Base-by-base conservation (phyloP, 1,140 invertebrate species). In the Ephestia elutella region DNA sequence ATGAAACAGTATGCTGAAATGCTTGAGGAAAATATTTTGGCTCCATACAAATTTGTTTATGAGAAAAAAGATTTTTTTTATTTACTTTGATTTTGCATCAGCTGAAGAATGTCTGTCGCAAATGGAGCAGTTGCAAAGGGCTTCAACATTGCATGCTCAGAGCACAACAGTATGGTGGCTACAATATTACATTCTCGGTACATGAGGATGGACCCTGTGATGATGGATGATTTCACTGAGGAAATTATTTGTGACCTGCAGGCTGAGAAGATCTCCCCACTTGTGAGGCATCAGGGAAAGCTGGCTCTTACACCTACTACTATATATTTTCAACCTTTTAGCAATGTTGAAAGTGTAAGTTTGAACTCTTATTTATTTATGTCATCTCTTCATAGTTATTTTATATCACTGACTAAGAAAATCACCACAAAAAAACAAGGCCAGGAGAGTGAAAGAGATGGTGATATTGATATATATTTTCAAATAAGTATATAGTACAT, bases 261-360 rank as follows among this genome's bases (percentile, higher is more conserved):
- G 89, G 94, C 92, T 66, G 94, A 95, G 78, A 94, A 95, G 90
- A 93, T 97, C 60, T 92, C 93, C 56, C 96, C 96, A 1, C 87
- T 97, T 51, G 93, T 96, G n/a, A 92, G 93, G 51, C 97, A 97
- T 90, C 96, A 96, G 65, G 96, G 96, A 21, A 91, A 94, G 85
- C 89, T 97, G 70, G 91, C 96, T 48, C 78, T 97, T 10, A 96
- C 96, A 15, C 91, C 91, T 17, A 91, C 90, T 21, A 91, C 93
- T 66, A 89, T 97, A 13, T 97, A 96, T 86, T 97, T 96, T 85
- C 96, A 97, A 82, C 95, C 96, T 28, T 97, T 95, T 73, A 97
- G 96, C 86, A 96, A 96, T 90, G 93, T 95, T 75, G 95, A 96
- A 90, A 92, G 92, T 78, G 95, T 96, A 91, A 90, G 90, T 90